Conservation (phyloP, 2,113 vertebrate species). For the Mesoclemmys tuberculata region DNA sequence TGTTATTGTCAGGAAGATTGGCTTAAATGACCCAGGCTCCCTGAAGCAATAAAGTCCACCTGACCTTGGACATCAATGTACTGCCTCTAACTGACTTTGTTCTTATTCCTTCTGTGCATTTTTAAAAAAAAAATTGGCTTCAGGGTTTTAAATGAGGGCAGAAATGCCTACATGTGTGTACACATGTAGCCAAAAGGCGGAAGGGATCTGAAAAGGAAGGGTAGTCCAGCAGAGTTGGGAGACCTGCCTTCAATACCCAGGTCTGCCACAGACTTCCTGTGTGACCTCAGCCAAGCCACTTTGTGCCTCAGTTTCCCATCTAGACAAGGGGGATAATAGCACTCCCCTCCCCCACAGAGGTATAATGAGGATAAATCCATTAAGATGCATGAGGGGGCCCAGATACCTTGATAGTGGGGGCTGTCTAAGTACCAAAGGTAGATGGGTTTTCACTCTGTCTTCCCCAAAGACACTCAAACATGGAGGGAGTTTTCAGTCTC, state of each 20-base stretch:
- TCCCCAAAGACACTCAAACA: background rate
- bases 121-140: background rate
- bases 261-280: background rate
- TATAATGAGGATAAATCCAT: background rate
- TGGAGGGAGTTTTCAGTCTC: background rate
- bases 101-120: background rate
- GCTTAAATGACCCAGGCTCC: rapidly evolving
- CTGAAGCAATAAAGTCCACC: background rate
- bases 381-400: background rate
- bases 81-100: background rate
- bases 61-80: background rate
- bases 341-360: rapidly evolving
- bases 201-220: background rate
- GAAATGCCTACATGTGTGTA: rapidly evolving
- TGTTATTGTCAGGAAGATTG: background rate
- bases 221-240: rapidly evolving
- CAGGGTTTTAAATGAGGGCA: background rate
- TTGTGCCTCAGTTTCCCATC: background rate
- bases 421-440: rapidly evolving
- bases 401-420: background rate
- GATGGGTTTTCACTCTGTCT: background rate
- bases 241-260: rapidly evolving
- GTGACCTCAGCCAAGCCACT: background rate
- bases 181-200: background rate
- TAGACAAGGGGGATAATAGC: background rate